Evolutionary conservation across 1,140 invertebrate species (phyloP).

Genomic region (Oreohelix idahoensis): DNA sequence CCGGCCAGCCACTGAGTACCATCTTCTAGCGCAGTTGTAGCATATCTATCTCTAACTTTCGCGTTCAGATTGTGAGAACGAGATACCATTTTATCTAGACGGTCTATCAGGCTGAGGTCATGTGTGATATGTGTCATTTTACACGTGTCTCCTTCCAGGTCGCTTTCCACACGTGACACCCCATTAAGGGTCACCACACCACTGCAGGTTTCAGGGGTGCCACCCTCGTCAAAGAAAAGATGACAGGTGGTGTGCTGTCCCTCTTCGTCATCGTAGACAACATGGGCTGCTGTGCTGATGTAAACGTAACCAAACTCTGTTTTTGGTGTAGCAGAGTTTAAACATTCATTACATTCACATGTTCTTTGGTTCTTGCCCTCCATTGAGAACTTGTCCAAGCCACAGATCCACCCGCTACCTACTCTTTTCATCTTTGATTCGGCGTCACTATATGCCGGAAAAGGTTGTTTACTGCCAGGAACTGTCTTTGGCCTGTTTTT

Average conservation of each 20-base stretch:
- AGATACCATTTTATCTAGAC: neutral
- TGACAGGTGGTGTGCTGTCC: neutral
- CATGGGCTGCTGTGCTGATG: neutral
- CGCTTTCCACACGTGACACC: neutral
- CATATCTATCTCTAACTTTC: neutral
- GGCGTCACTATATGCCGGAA: neutral
- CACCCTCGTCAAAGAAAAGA: neutral
- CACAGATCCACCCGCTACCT: neutral
- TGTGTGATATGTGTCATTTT: neutral
- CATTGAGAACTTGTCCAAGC: neutral
- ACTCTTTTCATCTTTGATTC: neutral
- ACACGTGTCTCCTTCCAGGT: neutral
- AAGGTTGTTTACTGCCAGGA: neutral
- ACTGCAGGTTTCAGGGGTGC: neutral
- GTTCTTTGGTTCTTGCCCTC: neutral
- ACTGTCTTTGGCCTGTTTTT: neutral
- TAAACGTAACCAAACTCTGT: neutral
- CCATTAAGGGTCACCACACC: neutral
- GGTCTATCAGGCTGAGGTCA: neutral
- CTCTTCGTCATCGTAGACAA: constrained; percentile 4
- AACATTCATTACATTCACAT: neutral
- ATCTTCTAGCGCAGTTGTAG: neutral
- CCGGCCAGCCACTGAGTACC: neutral
- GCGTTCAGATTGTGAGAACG: neutral
- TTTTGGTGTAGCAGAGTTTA: neutral